Evolutionary conservation across 2,797 vertebrate species (phyloP).

Genomic region (Jordanella pulchra): DNA sequence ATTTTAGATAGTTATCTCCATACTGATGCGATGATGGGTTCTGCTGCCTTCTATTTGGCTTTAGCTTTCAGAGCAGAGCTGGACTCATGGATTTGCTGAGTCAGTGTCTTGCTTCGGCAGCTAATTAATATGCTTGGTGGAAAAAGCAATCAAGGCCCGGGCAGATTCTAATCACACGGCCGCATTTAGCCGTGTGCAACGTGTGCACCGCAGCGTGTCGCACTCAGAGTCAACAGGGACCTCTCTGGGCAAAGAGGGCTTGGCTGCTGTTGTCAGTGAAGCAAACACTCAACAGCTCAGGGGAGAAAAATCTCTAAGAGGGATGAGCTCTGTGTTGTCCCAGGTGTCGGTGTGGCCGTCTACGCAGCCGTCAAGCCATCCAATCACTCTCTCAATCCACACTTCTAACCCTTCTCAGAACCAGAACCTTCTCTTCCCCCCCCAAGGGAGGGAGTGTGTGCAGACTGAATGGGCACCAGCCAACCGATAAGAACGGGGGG

Average conservation of each 20-base stretch:
- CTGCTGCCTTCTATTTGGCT: slow-evolving; percentile 34
- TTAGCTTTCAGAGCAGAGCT: slow-evolving; percentile 38
- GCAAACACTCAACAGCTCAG: slow-evolving; percentile 45
- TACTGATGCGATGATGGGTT: slow-evolving; percentile 35
- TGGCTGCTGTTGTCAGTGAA: slow-evolving; percentile 24
- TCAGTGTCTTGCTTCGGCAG: slow-evolving; percentile 36
- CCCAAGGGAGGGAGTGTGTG: slow-evolving; percentile 12
- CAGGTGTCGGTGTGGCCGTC: slow-evolving; percentile 20
- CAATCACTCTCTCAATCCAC: slow-evolving; percentile 30
- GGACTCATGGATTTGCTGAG: slow-evolving; percentile 45
- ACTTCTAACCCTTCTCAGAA: slow-evolving; percentile 13
- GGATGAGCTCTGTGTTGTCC: slow-evolving; percentile 37
- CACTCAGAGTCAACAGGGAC: slow-evolving; percentile 20
- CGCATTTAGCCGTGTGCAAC: slow-evolving; percentile 28
- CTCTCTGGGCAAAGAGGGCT: slow-evolving; percentile 30
- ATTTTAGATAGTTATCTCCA: background rate
- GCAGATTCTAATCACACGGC: slow-evolving; percentile 40
- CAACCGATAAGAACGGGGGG: slow-evolving; percentile 59
- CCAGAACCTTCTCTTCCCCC: slow-evolving; percentile 11
- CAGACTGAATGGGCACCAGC: slow-evolving; percentile 18
- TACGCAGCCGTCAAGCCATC: slow-evolving; percentile 39
- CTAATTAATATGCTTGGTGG: slow-evolving; percentile 64
- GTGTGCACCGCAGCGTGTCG: slow-evolving; percentile 26
- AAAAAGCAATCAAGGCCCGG: slow-evolving; percentile 49
- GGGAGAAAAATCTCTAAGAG: slow-evolving; percentile 24